A percentile compares a stretch with the other conserved stretches of the same genome.
Conservation (phyloP, 2,113 vertebrate species). For the Oncorhynchus kisutch region DNA sequence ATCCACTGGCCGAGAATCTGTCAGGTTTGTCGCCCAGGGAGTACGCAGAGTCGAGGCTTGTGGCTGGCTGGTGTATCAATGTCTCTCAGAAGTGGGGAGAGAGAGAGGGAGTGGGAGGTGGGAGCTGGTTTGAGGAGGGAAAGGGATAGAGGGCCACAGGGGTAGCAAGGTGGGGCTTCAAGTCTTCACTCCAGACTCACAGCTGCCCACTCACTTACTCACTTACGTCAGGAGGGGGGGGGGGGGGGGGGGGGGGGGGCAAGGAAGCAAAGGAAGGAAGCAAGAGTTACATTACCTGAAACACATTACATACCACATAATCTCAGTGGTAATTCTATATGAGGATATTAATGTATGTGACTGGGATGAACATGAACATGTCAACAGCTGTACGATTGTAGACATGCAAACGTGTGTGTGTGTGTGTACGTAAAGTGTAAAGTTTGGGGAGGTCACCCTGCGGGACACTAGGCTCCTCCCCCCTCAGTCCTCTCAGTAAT, state of each 20-base stretch:
- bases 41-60: slow-evolving; percentile 9
- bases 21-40: slow-evolving; percentile 32
- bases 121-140: slow-evolving; percentile 2
- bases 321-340: neutral
- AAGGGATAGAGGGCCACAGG: slow-evolving; percentile 1
- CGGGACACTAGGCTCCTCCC: slow-evolving; percentile 48
- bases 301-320: slow-evolving; percentile 4
- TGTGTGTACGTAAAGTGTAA: neutral
- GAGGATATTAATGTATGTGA: slow-evolving; percentile 11
- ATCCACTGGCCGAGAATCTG: slow-evolving; percentile 34
- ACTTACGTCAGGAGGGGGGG: slow-evolving; percentile 21
- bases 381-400: slow-evolving; percentile 32
- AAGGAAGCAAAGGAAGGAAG: neutral
- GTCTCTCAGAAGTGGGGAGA: neutral
- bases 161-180: neutral
- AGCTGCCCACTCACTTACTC: slow-evolving; percentile 33
- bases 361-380: neutral
- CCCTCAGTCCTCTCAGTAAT: slow-evolving; percentile 47
- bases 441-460: slow-evolving; percentile 12
- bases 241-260: neutral
- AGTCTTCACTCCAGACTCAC: slow-evolving; percentile 17
- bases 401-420: slow-evolving; percentile 2
- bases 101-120: neutral
- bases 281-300: slow-evolving; percentile 5
- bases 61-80: slow-evolving; percentile 20